Percentiles rank a stretch among this genome's conserved stretches.
Conservation (phyloP, 2,888 invertebrate genomes). For the Pseudolycoriella hygida region DNA sequence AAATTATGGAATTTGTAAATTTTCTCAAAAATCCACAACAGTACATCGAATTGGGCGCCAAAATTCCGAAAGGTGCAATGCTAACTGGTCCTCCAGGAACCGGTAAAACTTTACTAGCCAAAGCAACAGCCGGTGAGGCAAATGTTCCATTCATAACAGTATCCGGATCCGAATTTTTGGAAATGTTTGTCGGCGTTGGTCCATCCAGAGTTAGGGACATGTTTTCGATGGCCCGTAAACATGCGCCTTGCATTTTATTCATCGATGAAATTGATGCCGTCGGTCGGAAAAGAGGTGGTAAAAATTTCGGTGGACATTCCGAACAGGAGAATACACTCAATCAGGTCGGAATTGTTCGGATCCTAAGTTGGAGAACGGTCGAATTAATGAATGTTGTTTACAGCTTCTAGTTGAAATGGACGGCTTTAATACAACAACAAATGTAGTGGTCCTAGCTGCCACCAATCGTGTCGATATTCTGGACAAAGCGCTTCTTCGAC, state of each 20-base stretch:
- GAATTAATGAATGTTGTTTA: not conserved
- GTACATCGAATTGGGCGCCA: constrained; percentile 93
- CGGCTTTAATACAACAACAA: constrained; percentile 93
- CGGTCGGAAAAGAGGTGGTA: constrained; percentile 81
- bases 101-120: constrained; percentile 94
- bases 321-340: constrained; percentile 98
- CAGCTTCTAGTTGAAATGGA: constrained; percentile 98
- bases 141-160: constrained; percentile 98
- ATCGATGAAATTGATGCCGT: constrained; percentile 99
- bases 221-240: constrained; percentile 92
- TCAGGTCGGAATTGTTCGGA: constrained; percentile 29
- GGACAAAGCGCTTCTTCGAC: constrained; percentile 90
- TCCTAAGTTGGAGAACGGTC: not conserved
- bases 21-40: constrained; percentile 98
- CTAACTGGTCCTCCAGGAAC: constrained; percentile 91
- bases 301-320: constrained; percentile 87
- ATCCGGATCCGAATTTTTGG: constrained; percentile 96
- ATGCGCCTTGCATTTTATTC: constrained; percentile 95
- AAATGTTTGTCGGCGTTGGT: constrained; percentile 99
- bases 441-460: constrained; percentile 95
- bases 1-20: constrained; percentile 99
- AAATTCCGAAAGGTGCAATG: constrained; percentile 93
- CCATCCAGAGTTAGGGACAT: constrained; percentile 93
- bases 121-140: constrained; percentile 98
- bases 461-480: constrained; percentile 96